Evolutionary conservation across 2,888 invertebrate genomes (phyloP), one percentile per base, ranked within the genome.

Genomic region (Lysandra bellargus): DNA sequence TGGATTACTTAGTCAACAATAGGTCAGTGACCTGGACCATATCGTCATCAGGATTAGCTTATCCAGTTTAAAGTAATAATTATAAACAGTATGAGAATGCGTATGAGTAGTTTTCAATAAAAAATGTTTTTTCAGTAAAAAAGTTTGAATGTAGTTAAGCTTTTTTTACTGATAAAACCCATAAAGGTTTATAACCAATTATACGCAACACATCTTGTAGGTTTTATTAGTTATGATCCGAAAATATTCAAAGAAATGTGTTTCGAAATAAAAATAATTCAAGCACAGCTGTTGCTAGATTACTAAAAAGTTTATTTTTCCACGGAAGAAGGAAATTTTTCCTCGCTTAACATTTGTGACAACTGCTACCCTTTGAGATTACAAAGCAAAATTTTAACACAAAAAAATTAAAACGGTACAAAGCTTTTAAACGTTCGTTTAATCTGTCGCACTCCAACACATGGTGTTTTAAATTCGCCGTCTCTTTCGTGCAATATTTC

Each of bases 401-500:
- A 33, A 37, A 69, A 69, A 69, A 14, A 7, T 14, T 14, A 14
- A 75, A 49, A 23, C 30, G 23, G 14, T 75, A 81, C 78, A 69
- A 74, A 79, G 78, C 72, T 80, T 80, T 80, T 78, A 79, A 80
- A 23, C 74, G 72, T 33, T 73, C 77, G 72, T 72, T 61, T 78
- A 79, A 78, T 79, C 78, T 80, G 12, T 72, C 64, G 78, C 82
- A 30, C n/a, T 82, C 82, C 79, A 81, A n/a, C 75, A 75, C 30
- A 73, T 78, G 80, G 69, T 75, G 73, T 73, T 80, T 33, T 79
- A 33, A 49, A 78, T 80, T 60, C 37, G 49, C 78, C 72, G 78
- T 83, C 82, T 79, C 81, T 80, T 79, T 82, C 82, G 79, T 74
- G 77, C 81, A 78, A 79, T 80, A 81, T 80, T 79, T 79, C 80